A percentile compares a stretch with the other conserved stretches of the same genome.
phyloP scores from a whole-genome alignment of 2,113 vertebrate genomes.

The Phocoena sinus region DNA sequence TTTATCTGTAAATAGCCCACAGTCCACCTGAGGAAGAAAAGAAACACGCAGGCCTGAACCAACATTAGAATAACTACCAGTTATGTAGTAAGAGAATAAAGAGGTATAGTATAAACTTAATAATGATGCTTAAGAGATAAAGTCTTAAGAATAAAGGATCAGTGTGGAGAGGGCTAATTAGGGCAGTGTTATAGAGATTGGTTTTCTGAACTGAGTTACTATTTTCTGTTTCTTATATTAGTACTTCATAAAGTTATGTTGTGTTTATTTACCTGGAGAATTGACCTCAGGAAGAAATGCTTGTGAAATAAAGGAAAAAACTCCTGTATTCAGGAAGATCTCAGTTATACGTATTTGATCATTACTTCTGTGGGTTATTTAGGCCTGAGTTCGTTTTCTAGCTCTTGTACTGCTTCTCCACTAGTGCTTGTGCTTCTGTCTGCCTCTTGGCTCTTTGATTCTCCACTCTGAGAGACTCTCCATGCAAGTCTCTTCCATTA shows the following conservation, averaged over 20 bases:
- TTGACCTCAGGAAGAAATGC: not conserved
- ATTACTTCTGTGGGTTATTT: not conserved
- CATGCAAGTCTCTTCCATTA: not conserved
- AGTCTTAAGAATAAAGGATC: not conserved
- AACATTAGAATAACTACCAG: not conserved
- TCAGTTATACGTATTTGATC: not conserved
- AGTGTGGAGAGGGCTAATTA: not conserved
- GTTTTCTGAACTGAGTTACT: not conserved
- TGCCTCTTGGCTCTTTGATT: not conserved
- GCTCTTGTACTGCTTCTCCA: not conserved
- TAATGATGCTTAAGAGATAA: not conserved
- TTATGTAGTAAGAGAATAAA: not conserved
- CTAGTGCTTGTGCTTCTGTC: not conserved
- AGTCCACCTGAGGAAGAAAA: not conserved
- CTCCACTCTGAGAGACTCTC: not conserved
- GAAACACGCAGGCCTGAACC: not conserved
- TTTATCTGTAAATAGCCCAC: conserved; percentile 1
- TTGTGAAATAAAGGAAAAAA: not conserved
- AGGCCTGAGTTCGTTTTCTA: not conserved
- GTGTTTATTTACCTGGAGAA: not conserved
- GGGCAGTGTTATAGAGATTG: not conserved
- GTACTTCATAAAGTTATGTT: not conserved
- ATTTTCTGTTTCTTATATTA: not conserved
- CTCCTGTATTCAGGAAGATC: not conserved
- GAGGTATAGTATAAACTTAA: not conserved